Base-by-base conservation (phyloP, 1,140 invertebrate species). In the Meloidogyne floridensis region DNA sequence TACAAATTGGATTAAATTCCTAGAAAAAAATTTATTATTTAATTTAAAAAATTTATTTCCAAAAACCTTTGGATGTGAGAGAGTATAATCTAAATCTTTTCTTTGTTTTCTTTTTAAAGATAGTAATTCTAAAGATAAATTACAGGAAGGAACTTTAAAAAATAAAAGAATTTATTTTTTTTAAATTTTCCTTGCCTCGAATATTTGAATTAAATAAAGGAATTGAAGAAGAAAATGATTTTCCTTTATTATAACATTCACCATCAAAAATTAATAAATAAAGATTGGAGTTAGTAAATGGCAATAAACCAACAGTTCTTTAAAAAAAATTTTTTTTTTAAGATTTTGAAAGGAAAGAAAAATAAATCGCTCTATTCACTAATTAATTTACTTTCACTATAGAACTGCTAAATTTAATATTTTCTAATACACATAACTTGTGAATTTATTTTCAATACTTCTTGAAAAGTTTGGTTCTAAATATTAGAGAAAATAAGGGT, bases 1-100 rank as follows among this genome's bases (percentile, higher is more conserved):
- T 47, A 47, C 77, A 79, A n/a, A 79, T 69, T n/a, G 77, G 77
- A 15, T 79, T 79, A 51, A 79, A 71, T 47, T 79, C 77, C 65
- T 79, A 18, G 6, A n/a, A 56, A 54, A 65, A 70, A 43, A n/a
- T 42, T 71, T 59, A 47, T 65, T 8, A 70, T 18, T 15, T 77
- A 8, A 75, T 15, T 15, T 3, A 47, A 47, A 43, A 43, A 75
- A 75, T 65, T 20, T 77, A 10, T 56, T 20, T 20, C 2, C 32
- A 32, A 32, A 15, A 54, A 78, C 77, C 77, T 72, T 79, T 42
- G 65, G 77, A 79, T 79, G 77, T 65, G 77, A 65, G 72, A 11
- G 56, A 9, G 77, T 71, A 47, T 79, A 79, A 15, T 79, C 65
- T 72, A 79, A 71, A 18, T 79, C 77, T 9, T 54, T 18, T 20